Evolutionary conservation across 2,797 vertebrate species (phyloP), one percentile per base, ranked within the genome.

Genomic region (Gymnoscopelus microlampas): DNA sequence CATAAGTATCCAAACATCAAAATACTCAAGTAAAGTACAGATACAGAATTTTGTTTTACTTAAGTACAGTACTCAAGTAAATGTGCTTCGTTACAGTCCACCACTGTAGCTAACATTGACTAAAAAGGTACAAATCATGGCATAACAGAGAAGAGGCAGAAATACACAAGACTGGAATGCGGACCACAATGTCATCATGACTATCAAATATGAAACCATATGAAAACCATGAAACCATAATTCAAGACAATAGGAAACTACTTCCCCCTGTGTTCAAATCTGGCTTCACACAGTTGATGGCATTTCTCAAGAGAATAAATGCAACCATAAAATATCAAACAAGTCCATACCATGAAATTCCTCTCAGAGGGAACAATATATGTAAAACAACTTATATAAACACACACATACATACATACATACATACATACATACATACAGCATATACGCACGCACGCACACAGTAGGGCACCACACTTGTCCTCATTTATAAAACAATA

Each of bases 131-230:
- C 74, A 44, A 76, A 64, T 76, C 65, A 73, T 78, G 81, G 74
- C 76, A 51, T 72, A 66, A 77, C 68, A 82, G 67, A 74, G 48
- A 58, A 74, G 71, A 84, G 85, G 79, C 78, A 87, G 71, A 68
- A 66, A 66, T 44, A 44, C 26, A 61, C 68, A 57, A 72, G 2
- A 77, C 62, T 13, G 12, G 7, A 83, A 57, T 47, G 50, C 3
- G 12, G 4, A 68, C n/a, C 24, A 24, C 2, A 29, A 32, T 14
- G 48, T 14, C 29, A 12, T 39, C 29, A 12, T 39, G 57, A 66
- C 26, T 68, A 53, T 12, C 12, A 15, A 51, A 63, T 47, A 44
- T 44, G 35, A 39, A 39, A 39, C 5, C 35, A 39, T 39, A 39
- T 39, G 7, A 44, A 44, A 44, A 44, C n/a, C 23, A 15, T 39